phyloP scores from a whole-genome alignment of 1,140 invertebrate species.

The Leptinotarsa texana region DNA sequence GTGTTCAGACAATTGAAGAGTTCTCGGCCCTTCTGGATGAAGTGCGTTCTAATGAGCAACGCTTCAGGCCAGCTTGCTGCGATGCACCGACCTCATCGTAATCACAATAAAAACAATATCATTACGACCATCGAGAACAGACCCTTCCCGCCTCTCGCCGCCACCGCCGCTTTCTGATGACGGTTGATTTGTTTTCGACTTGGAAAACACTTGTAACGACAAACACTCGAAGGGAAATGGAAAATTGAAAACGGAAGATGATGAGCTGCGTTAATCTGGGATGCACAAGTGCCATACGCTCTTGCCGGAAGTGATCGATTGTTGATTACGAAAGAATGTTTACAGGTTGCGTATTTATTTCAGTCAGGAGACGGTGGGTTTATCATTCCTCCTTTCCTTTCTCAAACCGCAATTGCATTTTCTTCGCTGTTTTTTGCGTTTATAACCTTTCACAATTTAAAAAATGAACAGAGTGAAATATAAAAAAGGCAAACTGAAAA shows the following conservation, averaged over 20 bases:
- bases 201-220: constrained; percentile 30
- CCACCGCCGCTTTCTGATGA: background rate
- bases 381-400: too few relatives aligned
- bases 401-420: too few relatives aligned
- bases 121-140: constrained; percentile 40
- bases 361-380: too few relatives aligned
- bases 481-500: too few relatives aligned
- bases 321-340: too few relatives aligned
- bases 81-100: constrained; percentile 27
- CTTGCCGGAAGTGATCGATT: background rate
- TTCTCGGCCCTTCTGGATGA: constrained; percentile 43
- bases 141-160: background rate
- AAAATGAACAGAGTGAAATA: too few relatives aligned
- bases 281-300: background rate
- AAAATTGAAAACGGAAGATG: constrained; percentile 26
- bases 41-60: constrained; percentile 48
- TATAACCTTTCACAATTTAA: too few relatives aligned
- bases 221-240: constrained; percentile 30
- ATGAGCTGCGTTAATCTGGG: constrained; percentile 26
- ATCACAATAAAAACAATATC: constrained; percentile 46
- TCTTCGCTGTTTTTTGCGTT: too few relatives aligned
- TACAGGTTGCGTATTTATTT: too few relatives aligned
- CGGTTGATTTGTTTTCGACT: constrained; percentile 30
- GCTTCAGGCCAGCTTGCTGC: constrained; percentile 34
- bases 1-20: constrained; percentile 48